These are phyloP conservation scores for Morus bassanus DNA, from an alignment of 2,797 vertebrate genomes.

Conservation along the genomic window DNA sequence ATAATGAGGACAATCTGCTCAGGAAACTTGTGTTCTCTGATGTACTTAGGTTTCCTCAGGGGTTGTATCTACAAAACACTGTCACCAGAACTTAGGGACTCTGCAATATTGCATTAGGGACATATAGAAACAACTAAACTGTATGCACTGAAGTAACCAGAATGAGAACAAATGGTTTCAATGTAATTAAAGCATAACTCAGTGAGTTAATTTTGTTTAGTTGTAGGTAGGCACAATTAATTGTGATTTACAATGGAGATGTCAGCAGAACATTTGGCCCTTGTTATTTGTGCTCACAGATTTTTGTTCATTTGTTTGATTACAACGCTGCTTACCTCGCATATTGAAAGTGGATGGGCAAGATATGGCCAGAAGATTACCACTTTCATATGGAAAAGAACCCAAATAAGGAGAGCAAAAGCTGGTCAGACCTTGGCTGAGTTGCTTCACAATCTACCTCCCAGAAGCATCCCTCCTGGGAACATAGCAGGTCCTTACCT, in stretches of 20 bases:
- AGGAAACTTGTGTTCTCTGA: background rate
- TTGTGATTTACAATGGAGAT: background rate
- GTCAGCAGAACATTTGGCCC: background rate
- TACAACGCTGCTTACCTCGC: background rate
- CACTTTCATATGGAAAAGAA: background rate
- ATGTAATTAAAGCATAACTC: background rate
- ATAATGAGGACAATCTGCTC: constrained; percentile 29
- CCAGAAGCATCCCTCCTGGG: background rate
- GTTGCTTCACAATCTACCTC: background rate
- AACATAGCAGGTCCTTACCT: background rate
- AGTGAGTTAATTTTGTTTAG: background rate
- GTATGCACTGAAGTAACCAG: background rate
- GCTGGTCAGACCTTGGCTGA: background rate
- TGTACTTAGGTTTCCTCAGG: background rate
- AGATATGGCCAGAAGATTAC: background rate
- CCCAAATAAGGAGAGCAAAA: background rate
- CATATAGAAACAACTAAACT: background rate
- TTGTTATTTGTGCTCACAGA: background rate
- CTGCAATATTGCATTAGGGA: background rate
- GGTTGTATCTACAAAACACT: background rate
- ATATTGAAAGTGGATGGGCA: background rate
- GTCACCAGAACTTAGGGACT: background rate
- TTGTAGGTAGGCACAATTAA: background rate
- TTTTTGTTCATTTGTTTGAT: background rate
- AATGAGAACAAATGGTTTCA: background rate